phyloP scores from a whole-genome alignment of 2,888 invertebrate species.

The Meiosimyza platycephala region DNA sequence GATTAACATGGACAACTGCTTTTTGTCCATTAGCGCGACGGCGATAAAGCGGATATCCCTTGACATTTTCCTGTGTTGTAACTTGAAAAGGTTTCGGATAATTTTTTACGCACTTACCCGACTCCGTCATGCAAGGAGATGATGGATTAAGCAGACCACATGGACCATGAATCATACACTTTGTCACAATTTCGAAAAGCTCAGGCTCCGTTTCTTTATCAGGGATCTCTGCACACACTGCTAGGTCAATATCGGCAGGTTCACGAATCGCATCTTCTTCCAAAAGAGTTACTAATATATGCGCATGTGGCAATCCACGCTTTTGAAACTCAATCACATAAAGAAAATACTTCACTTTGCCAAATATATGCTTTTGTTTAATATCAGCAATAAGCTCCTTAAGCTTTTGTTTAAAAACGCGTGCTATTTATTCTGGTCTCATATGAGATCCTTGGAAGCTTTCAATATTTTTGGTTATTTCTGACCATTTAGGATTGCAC shows the following conservation, averaged over 20 bases:
- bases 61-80: slow-evolving; percentile 16
- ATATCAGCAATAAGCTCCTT: too few relatives aligned
- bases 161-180: slow-evolving; percentile 26
- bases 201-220: slow-evolving; percentile 18
- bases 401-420: too few relatives aligned
- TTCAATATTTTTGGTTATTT: too few relatives aligned
- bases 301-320: slow-evolving; percentile 22
- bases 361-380: too few relatives aligned
- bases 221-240: slow-evolving; percentile 24
- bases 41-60: background rate
- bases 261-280: slow-evolving; percentile 17
- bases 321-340: slow-evolving; percentile 18
- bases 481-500: too few relatives aligned
- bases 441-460: too few relatives aligned
- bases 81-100: slow-evolving; percentile 19
- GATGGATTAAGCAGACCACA: slow-evolving; percentile 27
- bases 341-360: slow-evolving; percentile 16
- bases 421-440: too few relatives aligned
- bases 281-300: slow-evolving; percentile 16
- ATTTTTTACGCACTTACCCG: slow-evolving; percentile 18
- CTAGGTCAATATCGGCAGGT: slow-evolving; percentile 7
- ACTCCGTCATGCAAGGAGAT: slow-evolving; percentile 24
- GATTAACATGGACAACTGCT: too few relatives aligned
- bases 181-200: slow-evolving; percentile 19
- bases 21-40: slow-evolving; percentile 2